Percentiles rank a stretch among this genome's conserved stretches.
These are phyloP conservation scores for Zoroaster sp. DNA, from an alignment of 53 echinoderm and acorn worm species.

Conservation along the genomic window DNA sequence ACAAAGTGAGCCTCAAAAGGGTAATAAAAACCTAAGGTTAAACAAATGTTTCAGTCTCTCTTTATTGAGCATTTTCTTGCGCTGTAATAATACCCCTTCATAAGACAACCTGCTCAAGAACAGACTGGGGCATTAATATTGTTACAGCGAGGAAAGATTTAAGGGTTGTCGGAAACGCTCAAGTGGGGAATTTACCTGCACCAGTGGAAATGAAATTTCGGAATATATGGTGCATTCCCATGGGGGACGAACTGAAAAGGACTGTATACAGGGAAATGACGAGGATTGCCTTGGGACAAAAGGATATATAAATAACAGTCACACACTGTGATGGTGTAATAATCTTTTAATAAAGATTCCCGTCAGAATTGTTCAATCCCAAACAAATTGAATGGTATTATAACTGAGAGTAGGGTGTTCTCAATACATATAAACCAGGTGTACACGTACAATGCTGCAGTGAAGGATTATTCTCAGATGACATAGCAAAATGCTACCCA, in stretches of 20 bases:
- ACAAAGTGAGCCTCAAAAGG: too few relatives aligned
- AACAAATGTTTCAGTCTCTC: too few relatives aligned
- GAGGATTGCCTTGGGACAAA: neutral
- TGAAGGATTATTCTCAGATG: too few relatives aligned
- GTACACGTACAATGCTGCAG: too few relatives aligned
- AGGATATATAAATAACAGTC: neutral
- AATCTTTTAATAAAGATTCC: neutral
- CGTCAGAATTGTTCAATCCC: neutral
- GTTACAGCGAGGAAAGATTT: neutral
- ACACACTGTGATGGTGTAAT: neutral
- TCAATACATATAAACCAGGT: too few relatives aligned
- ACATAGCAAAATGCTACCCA: too few relatives aligned
- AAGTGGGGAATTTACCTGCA: slow-evolving; percentile 8
- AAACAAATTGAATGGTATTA: neutral
- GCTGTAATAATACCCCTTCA: too few relatives aligned
- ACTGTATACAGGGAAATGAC: neutral
- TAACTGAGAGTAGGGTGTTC: neutral
- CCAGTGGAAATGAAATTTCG: neutral
- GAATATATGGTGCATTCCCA: neutral
- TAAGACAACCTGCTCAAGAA: neutral
- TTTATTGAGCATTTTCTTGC: too few relatives aligned
- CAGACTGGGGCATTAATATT: neutral
- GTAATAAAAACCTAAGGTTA: too few relatives aligned
- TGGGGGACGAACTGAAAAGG: neutral
- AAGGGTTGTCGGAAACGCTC: slow-evolving; percentile 5